These are phyloP conservation scores for Kryptopterus vitreolus DNA, from an alignment of 2,797 vertebrate species.

Conservation along the genomic window DNA sequence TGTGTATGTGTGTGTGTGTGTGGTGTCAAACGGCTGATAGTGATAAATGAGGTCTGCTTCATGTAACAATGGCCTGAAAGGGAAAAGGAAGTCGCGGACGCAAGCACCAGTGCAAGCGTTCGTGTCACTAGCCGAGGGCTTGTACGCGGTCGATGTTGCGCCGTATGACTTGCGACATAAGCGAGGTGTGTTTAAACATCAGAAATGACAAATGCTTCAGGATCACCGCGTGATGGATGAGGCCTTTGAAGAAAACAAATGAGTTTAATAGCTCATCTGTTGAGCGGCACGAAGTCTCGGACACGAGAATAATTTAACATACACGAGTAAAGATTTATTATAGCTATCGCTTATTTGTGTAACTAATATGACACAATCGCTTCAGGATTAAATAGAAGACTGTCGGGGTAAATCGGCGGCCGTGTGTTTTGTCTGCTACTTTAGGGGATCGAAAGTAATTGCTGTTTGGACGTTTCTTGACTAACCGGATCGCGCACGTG, in stretches of 20 bases:
- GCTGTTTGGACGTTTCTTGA: not conserved
- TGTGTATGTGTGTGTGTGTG: not conserved
- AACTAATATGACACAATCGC: slow-evolving; percentile 4
- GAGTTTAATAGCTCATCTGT: not conserved
- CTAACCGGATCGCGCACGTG: not conserved
- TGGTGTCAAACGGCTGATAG: slow-evolving; percentile 20
- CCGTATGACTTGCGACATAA: not conserved
- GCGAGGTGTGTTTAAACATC: slow-evolving; percentile 2
- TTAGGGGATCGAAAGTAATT: not conserved
- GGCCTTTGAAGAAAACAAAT: not conserved
- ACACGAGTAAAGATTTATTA: not conserved
- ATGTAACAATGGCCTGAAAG: slow-evolving; percentile 10
- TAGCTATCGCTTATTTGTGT: not conserved
- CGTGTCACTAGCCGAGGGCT: not conserved
- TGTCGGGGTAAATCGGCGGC: not conserved
- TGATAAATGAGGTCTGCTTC: slow-evolving; percentile 44
- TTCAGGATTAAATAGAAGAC: not conserved
- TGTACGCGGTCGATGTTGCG: not conserved
- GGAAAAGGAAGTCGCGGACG: not conserved
- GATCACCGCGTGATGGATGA: not conserved
- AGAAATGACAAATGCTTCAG: not conserved
- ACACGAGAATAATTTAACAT: not conserved
- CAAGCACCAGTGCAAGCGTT: not conserved
- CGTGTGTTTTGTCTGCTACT: not conserved
- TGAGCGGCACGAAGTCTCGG: not conserved